Evolutionary conservation across 2,888 invertebrate genomes (phyloP).

Genomic region (Helicoverpa assulta): DNA sequence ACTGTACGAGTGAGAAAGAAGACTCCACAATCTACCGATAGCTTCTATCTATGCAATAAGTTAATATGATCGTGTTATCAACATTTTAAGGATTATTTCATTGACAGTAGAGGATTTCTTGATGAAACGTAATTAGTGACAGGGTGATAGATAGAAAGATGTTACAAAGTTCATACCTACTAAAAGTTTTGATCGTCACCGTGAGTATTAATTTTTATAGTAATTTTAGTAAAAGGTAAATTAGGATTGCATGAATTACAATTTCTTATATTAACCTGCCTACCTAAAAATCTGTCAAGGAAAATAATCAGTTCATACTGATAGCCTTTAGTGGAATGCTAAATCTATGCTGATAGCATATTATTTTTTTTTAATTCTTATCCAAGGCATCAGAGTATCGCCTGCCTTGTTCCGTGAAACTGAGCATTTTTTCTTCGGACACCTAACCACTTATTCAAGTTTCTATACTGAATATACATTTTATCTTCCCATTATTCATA

Average conservation of each 20-base stretch:
- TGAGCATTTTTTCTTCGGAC: not conserved
- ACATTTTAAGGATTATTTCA: not conserved
- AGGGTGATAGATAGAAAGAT: too few species aligned
- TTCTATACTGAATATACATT: not conserved
- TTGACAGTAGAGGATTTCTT: not conserved
- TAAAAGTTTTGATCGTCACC: not conserved
- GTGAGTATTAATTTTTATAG: not conserved
- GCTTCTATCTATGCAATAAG: not conserved
- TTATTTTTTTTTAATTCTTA: too few species aligned
- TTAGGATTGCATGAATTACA: too few species aligned
- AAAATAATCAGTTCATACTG: too few species aligned
- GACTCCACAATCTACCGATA: not conserved
- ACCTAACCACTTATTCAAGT: too few species aligned
- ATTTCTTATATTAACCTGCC: too few species aligned
- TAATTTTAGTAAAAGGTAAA: too few species aligned
- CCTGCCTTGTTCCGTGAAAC: too few species aligned
- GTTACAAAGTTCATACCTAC: not conserved
- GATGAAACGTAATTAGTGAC: not conserved
- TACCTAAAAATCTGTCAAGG: too few species aligned
- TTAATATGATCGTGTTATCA: not conserved
- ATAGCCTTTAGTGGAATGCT: too few species aligned
- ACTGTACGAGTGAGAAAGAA: not conserved
- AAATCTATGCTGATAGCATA: too few species aligned
- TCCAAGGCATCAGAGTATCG: too few species aligned
- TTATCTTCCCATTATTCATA: not conserved